phyloP scores from a whole-genome alignment of 2,797 vertebrate genomes.

The Rhinogobio ventralis region DNA sequence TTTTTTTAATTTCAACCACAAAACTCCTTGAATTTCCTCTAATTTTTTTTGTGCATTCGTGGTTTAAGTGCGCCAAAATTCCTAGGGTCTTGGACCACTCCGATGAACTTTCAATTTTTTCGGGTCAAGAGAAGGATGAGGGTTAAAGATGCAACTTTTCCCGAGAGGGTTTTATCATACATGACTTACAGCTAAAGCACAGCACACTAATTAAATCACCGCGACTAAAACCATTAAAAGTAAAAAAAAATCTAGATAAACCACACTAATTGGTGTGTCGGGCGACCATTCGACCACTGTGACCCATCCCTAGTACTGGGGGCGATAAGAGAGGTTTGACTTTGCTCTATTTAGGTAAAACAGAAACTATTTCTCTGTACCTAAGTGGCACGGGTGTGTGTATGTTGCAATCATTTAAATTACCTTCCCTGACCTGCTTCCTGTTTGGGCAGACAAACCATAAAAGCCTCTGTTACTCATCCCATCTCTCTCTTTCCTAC shows the following conservation, averaged over 20 bases:
- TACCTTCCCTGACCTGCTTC: slow-evolving; percentile 25
- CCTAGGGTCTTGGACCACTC: too few relatives aligned
- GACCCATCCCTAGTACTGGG: background rate
- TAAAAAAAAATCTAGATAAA: background rate
- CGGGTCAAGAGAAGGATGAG: too few relatives aligned
- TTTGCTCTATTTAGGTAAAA: slow-evolving; percentile 42
- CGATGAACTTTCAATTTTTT: too few relatives aligned
- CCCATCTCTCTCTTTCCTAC: background rate
- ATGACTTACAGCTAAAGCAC: background rate
- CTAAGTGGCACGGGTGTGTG: slow-evolving; percentile 28
- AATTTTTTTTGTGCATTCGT: too few relatives aligned
- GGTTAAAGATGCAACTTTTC: background rate
- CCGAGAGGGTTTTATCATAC: background rate
- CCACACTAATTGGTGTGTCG: background rate
- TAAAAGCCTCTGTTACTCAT: slow-evolving; percentile 8
- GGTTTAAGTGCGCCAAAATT: too few relatives aligned
- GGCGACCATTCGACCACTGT: background rate
- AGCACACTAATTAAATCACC: background rate
- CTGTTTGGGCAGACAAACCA: slow-evolving; percentile 12
- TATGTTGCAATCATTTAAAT: slow-evolving; percentile 15
- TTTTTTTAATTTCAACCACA: too few relatives aligned
- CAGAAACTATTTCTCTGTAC: slow-evolving; percentile 24
- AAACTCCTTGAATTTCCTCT: too few relatives aligned
- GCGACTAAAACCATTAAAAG: slow-evolving; percentile 1
- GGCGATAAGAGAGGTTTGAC: slow-evolving; percentile 37